phyloP scores from a whole-genome alignment of 2,888 invertebrate species.

The Physocephala rufipes region DNA sequence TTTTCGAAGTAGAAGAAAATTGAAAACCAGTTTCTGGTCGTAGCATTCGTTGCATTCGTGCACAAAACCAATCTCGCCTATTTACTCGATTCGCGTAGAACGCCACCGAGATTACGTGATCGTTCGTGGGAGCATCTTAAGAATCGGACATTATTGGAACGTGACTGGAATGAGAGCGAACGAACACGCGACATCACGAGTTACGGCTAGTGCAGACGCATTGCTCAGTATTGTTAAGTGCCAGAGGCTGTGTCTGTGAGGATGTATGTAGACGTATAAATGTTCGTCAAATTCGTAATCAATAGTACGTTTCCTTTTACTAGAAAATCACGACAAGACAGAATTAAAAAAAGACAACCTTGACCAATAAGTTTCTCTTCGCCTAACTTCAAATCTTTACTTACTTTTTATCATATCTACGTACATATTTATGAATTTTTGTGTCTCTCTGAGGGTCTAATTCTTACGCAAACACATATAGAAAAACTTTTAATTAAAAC shows the following conservation, averaged over 20 bases:
- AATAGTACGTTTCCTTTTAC: too few relatives aligned
- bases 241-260: too few relatives aligned
- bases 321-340: too few relatives aligned
- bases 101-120: slow-evolving; percentile 32
- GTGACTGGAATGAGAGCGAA: slow-evolving; percentile 27
- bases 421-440: too few relatives aligned
- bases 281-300: too few relatives aligned
- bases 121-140: slow-evolving; percentile 33
- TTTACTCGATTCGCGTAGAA: slow-evolving; percentile 13
- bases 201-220: background rate
- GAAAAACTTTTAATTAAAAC: too few relatives aligned
- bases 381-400: too few relatives aligned
- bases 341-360: too few relatives aligned
- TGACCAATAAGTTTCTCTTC: too few relatives aligned
- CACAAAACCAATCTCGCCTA: slow-evolving; percentile 35
- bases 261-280: background rate
- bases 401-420: too few relatives aligned
- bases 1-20: background rate
- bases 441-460: too few relatives aligned
- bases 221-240: background rate
- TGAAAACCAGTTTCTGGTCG: slow-evolving; percentile 11
- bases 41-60: slow-evolving; percentile 27
- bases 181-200: background rate
- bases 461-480: too few relatives aligned
- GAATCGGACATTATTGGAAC: slow-evolving; percentile 33